Evolutionary conservation across 1,140 invertebrate species (phyloP).

Genomic region (Yoshiicerus persimilis): DNA sequence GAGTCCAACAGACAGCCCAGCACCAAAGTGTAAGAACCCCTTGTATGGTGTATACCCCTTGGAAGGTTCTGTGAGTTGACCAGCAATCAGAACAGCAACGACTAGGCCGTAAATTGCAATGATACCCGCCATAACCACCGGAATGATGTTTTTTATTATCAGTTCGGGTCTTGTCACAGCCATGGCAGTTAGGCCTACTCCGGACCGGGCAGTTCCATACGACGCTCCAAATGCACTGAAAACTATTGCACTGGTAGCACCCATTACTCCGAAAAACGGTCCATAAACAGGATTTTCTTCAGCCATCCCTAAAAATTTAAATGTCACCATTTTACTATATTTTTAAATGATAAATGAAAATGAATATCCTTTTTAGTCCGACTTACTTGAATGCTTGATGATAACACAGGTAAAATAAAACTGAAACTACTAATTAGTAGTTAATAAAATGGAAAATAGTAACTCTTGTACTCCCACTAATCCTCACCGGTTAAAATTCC

Average conservation of each 20-base stretch:
- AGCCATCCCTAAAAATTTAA: not conserved
- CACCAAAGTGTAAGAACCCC: slow-evolving; percentile 95
- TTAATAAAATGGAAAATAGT: too few relatives aligned
- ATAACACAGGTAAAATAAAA: too few relatives aligned
- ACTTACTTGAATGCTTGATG: too few relatives aligned
- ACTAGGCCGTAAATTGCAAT: slow-evolving; percentile 99
- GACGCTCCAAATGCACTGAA: slow-evolving; percentile 98
- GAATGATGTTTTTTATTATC: slow-evolving; percentile 99
- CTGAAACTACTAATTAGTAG: too few relatives aligned
- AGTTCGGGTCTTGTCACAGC: slow-evolving; percentile 98
- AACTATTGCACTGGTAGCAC: slow-evolving; percentile 95
- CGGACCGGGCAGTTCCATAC: slow-evolving; percentile 99
- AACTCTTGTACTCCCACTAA: too few relatives aligned
- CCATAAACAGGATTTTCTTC: slow-evolving; percentile 72
- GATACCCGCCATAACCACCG: slow-evolving; percentile 99
- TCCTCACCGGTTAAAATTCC: too few relatives aligned
- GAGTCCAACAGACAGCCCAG: slow-evolving; percentile 94
- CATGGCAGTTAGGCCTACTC: slow-evolving; percentile 99
- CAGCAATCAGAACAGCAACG: slow-evolving; percentile 95
- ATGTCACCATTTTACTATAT: too few relatives aligned
- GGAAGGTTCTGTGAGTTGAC: slow-evolving; percentile 63
- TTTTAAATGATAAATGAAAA: too few relatives aligned
- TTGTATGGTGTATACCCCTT: slow-evolving; percentile 77
- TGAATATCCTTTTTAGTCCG: too few relatives aligned
- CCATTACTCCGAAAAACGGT: slow-evolving; percentile 99